Evolutionary conservation across 2,888 invertebrate species (phyloP), one percentile per base, ranked within the genome.

Genomic region (Drosophila koepferae): DNA sequence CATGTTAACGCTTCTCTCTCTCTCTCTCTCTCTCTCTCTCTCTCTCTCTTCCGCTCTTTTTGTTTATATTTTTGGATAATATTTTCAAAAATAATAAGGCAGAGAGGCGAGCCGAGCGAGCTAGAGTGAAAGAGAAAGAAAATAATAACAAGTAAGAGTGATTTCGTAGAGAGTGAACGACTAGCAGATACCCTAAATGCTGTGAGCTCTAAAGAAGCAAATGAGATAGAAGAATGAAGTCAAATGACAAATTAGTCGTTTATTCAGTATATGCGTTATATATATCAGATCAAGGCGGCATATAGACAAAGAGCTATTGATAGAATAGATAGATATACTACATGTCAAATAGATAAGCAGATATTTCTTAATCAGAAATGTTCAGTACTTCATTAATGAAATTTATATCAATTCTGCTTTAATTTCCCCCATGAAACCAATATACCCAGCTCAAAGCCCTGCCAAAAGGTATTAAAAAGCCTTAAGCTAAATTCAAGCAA

Each of bases 1-100:
- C 93, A 93, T 93, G 93, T 93, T 93, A 93, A 92, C 93, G 93
- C 92, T 92, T 89, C 84, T 89, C 90, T 82, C 89, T 23, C 34
- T 34, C 16, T 7, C 36, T 34, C 8, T 2, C 31, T 4, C 38
- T 6, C 28, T 28, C 18, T 14, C 28, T 18, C 28, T 1, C 3
- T 20, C 7, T 28, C 28, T 41, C 20, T 8, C 12, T 7, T 8
- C 2, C 7, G 12, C 31, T 31, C 40, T 20, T 34, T 36, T 91
- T 89, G 85, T 82, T 89, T 78, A 90, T 80, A 78, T 88, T 89
- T 86, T 85, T 80, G 76, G 77, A 81, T 80, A 73, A 73, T 74
- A 70, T 65, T 41, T 18, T 20, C 18, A 53, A 49, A 58, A 34
- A 34, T 51, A 44, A 23, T 10, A 28, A 46, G 20, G 31, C 10